Evolutionary conservation across 2,888 invertebrate genomes (phyloP).

Genomic region (Drosophila limbata): DNA sequence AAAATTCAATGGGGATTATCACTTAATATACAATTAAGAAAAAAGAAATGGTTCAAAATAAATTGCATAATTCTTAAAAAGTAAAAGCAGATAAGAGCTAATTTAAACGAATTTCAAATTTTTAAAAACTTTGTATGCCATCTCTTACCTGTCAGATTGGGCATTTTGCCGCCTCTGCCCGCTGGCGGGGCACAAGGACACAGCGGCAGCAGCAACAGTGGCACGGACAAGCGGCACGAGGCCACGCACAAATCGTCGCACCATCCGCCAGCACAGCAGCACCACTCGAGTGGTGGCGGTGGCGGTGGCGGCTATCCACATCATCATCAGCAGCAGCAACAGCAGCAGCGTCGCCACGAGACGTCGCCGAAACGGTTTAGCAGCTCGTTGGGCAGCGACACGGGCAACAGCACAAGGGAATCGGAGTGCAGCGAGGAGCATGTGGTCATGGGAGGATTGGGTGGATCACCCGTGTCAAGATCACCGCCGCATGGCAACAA

Average conservation of each 20-base stretch:
- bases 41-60: no score
- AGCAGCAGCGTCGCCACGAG: constrained; percentile 77
- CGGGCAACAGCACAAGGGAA: constrained; percentile 89
- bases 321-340: constrained; percentile 39
- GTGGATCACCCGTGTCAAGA: constrained; percentile 83
- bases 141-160: constrained; percentile 65
- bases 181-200: constrained; percentile 86
- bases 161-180: constrained; percentile 79
- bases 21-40: no score
- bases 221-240: constrained; percentile 67
- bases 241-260: constrained; percentile 88
- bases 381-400: constrained; percentile 91
- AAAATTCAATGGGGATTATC: no score
- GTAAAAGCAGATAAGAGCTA: no score
- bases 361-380: constrained; percentile 87
- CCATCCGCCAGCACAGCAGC: constrained; percentile 87
- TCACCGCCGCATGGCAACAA: constrained; percentile 68
- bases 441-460: constrained; percentile 50
- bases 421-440: constrained; percentile 90
- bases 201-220: constrained; percentile 59
- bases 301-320: constrained; percentile 27
- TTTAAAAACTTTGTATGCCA: no score
- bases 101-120: no score
- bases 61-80: no score
- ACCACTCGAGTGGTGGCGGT: constrained; percentile 34